phyloP scores from a whole-genome alignment of 2,113 vertebrate genomes.

The Podocnemis expansa region DNA sequence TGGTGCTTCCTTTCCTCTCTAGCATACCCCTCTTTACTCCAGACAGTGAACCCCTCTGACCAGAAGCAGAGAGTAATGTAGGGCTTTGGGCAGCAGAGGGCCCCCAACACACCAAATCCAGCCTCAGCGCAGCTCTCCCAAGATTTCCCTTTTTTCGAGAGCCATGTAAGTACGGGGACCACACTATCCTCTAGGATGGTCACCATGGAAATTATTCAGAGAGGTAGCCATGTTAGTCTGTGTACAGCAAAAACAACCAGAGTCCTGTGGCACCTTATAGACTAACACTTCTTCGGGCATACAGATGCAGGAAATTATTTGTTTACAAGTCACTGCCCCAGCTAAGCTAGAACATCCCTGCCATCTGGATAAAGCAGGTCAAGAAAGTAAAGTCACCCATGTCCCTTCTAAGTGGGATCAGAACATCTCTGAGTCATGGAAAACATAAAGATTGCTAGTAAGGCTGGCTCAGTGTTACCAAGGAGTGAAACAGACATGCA shows the following conservation, averaged over 20 bases:
- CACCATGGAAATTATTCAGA: background rate
- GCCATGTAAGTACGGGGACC: background rate
- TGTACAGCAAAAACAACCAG: too few species aligned
- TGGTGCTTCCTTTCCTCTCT: background rate
- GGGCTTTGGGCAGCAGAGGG: background rate
- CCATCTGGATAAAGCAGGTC: background rate
- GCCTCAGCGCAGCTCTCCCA: background rate
- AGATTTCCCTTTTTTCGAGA: background rate
- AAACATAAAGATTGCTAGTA: background rate
- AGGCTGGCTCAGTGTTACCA: fast-evolving
- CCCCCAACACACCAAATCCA: background rate
- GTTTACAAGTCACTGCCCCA: background rate
- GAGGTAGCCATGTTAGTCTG: too few species aligned
- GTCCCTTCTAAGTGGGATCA: background rate
- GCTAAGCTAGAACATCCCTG: background rate
- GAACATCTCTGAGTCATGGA: background rate
- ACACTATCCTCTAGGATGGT: background rate
- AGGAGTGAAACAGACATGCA: fast-evolving
- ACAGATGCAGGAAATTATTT: background rate
- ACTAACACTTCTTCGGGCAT: too few species aligned
- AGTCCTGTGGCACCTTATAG: too few species aligned
- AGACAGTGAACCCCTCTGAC: too few species aligned
- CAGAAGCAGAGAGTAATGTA: background rate
- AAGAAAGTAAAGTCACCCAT: fast-evolving
- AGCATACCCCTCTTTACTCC: background rate